A percentile compares a stretch with the other conserved stretches of the same genome.
Evolutionary conservation across 2,888 invertebrate genomes (phyloP).

Genomic region (Lobophora halterata): DNA sequence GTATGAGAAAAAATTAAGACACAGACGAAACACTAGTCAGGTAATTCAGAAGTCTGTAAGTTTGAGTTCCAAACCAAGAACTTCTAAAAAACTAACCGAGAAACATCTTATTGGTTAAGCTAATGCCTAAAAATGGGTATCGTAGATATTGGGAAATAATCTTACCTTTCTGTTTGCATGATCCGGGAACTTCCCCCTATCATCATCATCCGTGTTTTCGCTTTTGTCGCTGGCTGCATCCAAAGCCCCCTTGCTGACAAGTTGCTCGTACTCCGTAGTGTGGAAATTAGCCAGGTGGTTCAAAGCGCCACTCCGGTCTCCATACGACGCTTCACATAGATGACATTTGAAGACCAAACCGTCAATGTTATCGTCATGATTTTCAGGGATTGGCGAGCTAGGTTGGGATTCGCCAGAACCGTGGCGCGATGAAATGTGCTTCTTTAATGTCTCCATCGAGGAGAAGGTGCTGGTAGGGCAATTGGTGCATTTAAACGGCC

Average conservation of each 20-base stretch:
- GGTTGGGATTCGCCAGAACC: constrained; percentile 69
- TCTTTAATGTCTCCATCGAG: constrained; percentile 88
- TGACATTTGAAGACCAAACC: constrained; percentile 95
- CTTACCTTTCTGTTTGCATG: constrained; percentile 91
- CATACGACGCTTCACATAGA: constrained; percentile 93
- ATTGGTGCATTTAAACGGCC: constrained; percentile 88
- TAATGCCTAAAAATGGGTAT: neutral
- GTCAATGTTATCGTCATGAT: constrained; percentile 53
- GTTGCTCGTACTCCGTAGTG: constrained; percentile 87
- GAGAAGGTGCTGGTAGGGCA: constrained; percentile 93
- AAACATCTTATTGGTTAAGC: too few species aligned
- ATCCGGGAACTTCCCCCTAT: constrained; percentile 90
- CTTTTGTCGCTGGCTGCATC: constrained; percentile 81
- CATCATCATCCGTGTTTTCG: constrained; percentile 84
- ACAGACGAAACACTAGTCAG: too few species aligned
- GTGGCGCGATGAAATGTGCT: constrained; percentile 88
- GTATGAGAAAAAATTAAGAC: too few species aligned
- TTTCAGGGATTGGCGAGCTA: constrained; percentile 61
- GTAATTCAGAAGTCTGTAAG: too few species aligned
- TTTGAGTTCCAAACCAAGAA: too few species aligned
- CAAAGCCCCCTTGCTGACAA: constrained; percentile 90
- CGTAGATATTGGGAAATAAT: constrained; percentile 6
- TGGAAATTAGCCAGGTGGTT: constrained; percentile 90
- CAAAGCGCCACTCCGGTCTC: constrained; percentile 88
- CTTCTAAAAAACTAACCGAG: too few species aligned